These are phyloP conservation scores for Serinus canaria DNA, from an alignment of 2,113 vertebrate genomes.

Conservation along the genomic window DNA sequence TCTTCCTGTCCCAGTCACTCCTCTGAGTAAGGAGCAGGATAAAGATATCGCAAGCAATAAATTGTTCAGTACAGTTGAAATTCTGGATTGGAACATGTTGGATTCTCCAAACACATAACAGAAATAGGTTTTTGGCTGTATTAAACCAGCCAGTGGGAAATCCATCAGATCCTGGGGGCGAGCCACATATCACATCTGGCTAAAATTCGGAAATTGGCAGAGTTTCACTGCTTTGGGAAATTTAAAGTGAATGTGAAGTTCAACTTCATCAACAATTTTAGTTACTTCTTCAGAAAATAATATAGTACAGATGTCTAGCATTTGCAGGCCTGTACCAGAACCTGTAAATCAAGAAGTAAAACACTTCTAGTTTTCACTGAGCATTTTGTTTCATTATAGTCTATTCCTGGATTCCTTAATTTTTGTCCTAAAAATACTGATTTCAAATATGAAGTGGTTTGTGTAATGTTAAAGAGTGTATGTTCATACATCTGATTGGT, in stretches of 20 bases:
- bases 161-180: slow-evolving; percentile 1
- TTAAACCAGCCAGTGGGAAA: not conserved
- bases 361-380: not conserved
- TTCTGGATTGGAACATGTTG: not conserved
- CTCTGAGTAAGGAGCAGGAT: not conserved
- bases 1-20: not conserved
- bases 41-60: not conserved
- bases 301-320: slow-evolving; percentile 42
- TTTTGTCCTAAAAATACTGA: slow-evolving; percentile 12
- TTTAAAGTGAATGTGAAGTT: slow-evolving; percentile 61
- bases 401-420: slow-evolving; percentile 6
- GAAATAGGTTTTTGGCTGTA: slow-evolving; percentile 9
- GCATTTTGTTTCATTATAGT: slow-evolving; percentile 32
- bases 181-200: slow-evolving; percentile 50
- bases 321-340: slow-evolving; percentile 43
- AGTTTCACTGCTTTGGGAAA: slow-evolving; percentile 57
- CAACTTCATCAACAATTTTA: slow-evolving; percentile 58
- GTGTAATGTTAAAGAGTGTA: not conserved
- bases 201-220: slow-evolving; percentile 53
- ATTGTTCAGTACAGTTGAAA: not conserved
- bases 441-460: not conserved
- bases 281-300: slow-evolving; percentile 47
- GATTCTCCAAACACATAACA: not conserved
- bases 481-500: not conserved
- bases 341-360: slow-evolving; percentile 51